A percentile compares a stretch with the other conserved stretches of the same genome.
phyloP scores from a whole-genome alignment of 2,797 vertebrate genomes.

The Eospalax fontanierii region DNA sequence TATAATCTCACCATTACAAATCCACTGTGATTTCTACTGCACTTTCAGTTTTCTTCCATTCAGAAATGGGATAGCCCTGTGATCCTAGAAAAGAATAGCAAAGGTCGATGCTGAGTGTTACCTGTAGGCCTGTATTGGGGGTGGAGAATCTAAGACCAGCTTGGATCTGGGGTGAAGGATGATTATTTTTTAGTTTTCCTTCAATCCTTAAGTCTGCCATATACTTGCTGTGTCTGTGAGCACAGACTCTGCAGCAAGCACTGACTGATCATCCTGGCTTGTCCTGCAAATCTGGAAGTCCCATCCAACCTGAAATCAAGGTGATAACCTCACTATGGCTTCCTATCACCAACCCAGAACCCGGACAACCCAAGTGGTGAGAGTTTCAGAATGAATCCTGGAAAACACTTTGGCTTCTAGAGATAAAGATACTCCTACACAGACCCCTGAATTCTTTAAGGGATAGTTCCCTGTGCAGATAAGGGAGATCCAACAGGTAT shows the following conservation, averaged over 20 bases:
- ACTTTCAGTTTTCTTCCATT: neutral
- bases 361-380: neutral
- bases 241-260: neutral
- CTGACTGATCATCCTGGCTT: neutral
- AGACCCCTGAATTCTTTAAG: constrained; percentile 28
- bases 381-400: neutral
- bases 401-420: constrained; percentile 32
- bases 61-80: neutral
- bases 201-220: neutral
- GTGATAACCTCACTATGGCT: neutral
- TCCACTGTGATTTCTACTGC: neutral
- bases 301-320: neutral
- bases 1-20: neutral
- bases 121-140: neutral
- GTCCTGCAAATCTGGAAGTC: neutral
- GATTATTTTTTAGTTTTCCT: neutral
- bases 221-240: neutral
- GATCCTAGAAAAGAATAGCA: neutral
- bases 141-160: neutral
- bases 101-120: neutral
- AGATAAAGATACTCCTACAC: neutral
- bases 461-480: constrained; percentile 25
- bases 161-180: neutral
- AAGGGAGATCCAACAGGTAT: constrained; percentile 29
- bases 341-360: neutral